Percentiles rank a stretch among this genome's conserved stretches.
Evolutionary conservation across 2,888 invertebrate genomes (phyloP).

Genomic region (Brachypalpus laphriformis): DNA sequence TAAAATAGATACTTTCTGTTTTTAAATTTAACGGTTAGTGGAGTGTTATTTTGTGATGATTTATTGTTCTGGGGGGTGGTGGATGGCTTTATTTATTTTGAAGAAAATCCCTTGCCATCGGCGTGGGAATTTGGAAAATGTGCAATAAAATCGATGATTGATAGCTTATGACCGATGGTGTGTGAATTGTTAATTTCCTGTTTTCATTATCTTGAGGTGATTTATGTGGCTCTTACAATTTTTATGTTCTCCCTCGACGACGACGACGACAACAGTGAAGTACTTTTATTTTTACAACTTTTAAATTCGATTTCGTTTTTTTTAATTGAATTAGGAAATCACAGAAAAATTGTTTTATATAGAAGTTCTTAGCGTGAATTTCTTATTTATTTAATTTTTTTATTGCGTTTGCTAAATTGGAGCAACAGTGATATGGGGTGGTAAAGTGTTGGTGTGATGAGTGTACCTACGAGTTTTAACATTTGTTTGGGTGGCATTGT

Average conservation of each 20-base stretch:
- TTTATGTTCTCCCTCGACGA: neutral
- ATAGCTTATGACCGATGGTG: neutral
- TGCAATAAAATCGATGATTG: neutral
- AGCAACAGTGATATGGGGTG: neutral
- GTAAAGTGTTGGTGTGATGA: neutral
- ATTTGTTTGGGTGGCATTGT: neutral
- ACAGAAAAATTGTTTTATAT: neutral
- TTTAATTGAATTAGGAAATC: conserved; percentile 25
- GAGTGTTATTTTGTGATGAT: conserved; percentile 4
- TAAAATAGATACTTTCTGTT: neutral
- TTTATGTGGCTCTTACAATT: neutral
- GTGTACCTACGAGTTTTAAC: too few species aligned
- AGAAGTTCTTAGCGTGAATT: neutral
- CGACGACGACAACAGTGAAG: neutral
- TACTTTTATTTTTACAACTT: neutral
- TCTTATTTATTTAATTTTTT: neutral
- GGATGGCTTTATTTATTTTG: neutral
- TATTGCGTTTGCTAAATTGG: neutral
- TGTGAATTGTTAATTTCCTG: neutral
- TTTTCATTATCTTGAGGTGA: neutral
- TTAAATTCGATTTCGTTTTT: conserved; percentile 4
- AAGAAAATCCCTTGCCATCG: neutral
- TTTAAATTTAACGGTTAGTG: conserved; percentile 5
- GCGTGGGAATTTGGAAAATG: neutral
- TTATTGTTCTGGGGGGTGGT: conserved; percentile 12